These are phyloP conservation scores for Acheta domesticus DNA, from an alignment of 2,888 invertebrate genomes.

Conservation along the genomic window DNA sequence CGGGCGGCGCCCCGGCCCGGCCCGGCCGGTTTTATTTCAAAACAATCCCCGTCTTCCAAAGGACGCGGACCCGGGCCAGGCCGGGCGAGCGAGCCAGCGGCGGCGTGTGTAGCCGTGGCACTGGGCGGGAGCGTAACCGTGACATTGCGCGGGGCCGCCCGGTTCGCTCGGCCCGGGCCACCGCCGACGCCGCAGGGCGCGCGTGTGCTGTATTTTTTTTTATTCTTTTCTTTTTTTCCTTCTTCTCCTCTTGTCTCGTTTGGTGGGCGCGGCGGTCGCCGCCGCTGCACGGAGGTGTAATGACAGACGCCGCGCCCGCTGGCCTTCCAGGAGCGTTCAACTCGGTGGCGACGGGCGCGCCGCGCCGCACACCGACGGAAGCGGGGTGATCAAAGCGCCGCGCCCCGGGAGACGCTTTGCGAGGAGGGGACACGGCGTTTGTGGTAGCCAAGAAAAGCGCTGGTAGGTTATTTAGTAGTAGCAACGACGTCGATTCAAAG, in stretches of 20 bases:
- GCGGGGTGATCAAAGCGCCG: no score
- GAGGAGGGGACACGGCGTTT: no score
- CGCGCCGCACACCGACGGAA: no score
- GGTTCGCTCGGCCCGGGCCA: background rate
- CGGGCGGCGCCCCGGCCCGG: no score
- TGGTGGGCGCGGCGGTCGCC: background rate
- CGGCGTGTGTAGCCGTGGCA: background rate
- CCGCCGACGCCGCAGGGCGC: background rate
- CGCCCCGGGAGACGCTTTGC: no score
- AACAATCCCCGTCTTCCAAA: no score
- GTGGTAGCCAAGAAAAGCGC: no score
- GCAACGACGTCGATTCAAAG: no score
- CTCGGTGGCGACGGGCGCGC: background rate
- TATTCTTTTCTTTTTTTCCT: background rate
- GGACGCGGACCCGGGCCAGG: no score
- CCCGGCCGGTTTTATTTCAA: no score
- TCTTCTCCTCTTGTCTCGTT: background rate
- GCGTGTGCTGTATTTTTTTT: background rate
- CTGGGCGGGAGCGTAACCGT: background rate
- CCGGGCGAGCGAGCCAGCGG: no score
- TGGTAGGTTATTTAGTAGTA: no score
- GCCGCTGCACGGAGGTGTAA: background rate
- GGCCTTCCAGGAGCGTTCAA: constrained; percentile 10
- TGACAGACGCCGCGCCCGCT: background rate
- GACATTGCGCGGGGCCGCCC: constrained; percentile 6